phyloP scores from a whole-genome alignment of 2,113 vertebrate genomes.

The Clinocottus analis region DNA sequence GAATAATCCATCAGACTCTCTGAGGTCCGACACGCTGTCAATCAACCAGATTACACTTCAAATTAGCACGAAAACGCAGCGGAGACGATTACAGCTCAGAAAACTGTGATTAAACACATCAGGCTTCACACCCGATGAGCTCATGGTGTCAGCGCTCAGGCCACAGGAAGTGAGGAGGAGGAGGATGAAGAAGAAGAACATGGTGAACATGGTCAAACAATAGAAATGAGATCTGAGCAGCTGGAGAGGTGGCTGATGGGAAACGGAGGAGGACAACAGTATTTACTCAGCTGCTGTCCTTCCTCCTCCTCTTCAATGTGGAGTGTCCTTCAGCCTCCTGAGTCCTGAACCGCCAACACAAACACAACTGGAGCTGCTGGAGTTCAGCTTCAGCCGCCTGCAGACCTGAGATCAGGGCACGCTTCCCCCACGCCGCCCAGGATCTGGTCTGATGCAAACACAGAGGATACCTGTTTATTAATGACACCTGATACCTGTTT shows the following conservation, averaged over 20 bases:
- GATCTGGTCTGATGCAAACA: background rate
- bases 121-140: slow-evolving; percentile 1
- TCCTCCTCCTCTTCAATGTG: background rate
- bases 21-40: slow-evolving; percentile 84
- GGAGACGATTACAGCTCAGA: slow-evolving; percentile 31
- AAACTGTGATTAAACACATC: slow-evolving; percentile 53
- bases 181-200: too few species aligned
- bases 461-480: too few species aligned
- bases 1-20: slow-evolving; percentile 81
- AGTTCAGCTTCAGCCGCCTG: background rate
- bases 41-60: slow-evolving; percentile 79
- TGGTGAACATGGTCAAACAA: background rate
- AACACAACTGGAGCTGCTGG: background rate
- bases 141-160: too few species aligned
- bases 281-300: slow-evolving; percentile 52
- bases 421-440: background rate
- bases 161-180: too few species aligned
- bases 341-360: background rate
- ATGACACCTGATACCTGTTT: too few species aligned
- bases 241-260: slow-evolving; percentile 2
- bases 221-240: background rate
- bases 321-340: background rate
- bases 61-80: slow-evolving; percentile 69
- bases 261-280: background rate
- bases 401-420: background rate